Percentiles rank a stretch among this genome's conserved stretches.
Conservation (phyloP, 2,113 vertebrate species). For the Microtus ochrogaster region DNA sequence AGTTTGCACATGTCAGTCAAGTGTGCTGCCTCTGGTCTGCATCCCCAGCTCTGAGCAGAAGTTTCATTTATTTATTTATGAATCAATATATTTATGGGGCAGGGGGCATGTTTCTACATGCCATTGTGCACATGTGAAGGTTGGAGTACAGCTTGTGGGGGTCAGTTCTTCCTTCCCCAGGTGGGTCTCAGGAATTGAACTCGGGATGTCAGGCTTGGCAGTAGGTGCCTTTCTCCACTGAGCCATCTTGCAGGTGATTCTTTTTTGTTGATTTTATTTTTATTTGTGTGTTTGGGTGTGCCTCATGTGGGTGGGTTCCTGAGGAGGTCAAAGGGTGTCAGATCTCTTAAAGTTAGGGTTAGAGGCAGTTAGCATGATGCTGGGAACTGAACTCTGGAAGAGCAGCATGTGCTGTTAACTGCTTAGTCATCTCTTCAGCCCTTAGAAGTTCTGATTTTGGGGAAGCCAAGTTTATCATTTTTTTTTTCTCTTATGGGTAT, state of each 20-base stretch:
- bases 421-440: neutral
- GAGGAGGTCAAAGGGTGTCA: neutral
- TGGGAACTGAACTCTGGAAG: neutral
- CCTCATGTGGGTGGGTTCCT: neutral
- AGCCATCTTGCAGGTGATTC: neutral
- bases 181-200: neutral
- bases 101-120: neutral
- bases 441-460: neutral
- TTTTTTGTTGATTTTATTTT: neutral
- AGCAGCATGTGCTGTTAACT: neutral
- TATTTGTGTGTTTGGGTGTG: neutral
- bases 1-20: neutral
- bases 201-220: neutral
- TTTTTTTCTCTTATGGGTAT: constrained; percentile 22
- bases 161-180: neutral
- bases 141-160: neutral
- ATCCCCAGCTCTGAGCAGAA: neutral
- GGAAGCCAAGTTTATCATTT: neutral
- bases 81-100: neutral
- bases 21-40: neutral
- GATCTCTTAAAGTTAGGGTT: neutral
- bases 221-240: neutral
- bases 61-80: neutral
- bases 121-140: neutral
- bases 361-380: neutral